phyloP scores from a whole-genome alignment of 1,140 invertebrate genomes.

The Thalassaphorura encarpata region DNA sequence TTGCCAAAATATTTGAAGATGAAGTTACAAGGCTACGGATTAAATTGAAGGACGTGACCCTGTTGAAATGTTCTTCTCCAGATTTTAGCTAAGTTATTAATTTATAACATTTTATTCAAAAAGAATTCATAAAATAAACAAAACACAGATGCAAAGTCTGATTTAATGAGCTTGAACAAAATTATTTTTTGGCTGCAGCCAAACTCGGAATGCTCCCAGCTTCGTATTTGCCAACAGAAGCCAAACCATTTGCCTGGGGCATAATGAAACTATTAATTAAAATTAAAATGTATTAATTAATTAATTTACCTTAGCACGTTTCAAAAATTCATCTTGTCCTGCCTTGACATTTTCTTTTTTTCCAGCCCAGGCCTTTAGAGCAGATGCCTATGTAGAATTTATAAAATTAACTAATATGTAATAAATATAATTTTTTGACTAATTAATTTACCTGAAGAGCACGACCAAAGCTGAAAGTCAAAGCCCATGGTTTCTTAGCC shows the following conservation, averaged over 20 bases:
- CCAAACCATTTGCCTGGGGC: constrained; percentile 74
- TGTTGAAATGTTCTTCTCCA: too few species aligned
- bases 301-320: constrained; percentile 67
- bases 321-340: constrained; percentile 79
- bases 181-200: constrained; percentile 59
- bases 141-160: background rate
- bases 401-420: background rate
- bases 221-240: constrained; percentile 64
- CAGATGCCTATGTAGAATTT: constrained; percentile 71
- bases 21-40: too few species aligned
- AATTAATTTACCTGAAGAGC: constrained; percentile 43
- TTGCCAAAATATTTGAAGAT: too few species aligned
- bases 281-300: constrained; percentile 19
- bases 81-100: too few species aligned
- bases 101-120: too few species aligned
- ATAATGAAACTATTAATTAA: constrained; percentile 35
- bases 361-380: constrained; percentile 83
- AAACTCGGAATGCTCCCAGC: constrained; percentile 61
- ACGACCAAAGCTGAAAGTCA: constrained; percentile 94
- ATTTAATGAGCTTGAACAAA: constrained; percentile 67
- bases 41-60: too few species aligned
- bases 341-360: constrained; percentile 74
- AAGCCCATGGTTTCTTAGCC: constrained; percentile 81
- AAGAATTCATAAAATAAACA: too few species aligned
- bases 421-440: too few species aligned